Base-by-base conservation (phyloP, 2,797 vertebrate genomes). In the Melanogrammus aeglefinus region DNA sequence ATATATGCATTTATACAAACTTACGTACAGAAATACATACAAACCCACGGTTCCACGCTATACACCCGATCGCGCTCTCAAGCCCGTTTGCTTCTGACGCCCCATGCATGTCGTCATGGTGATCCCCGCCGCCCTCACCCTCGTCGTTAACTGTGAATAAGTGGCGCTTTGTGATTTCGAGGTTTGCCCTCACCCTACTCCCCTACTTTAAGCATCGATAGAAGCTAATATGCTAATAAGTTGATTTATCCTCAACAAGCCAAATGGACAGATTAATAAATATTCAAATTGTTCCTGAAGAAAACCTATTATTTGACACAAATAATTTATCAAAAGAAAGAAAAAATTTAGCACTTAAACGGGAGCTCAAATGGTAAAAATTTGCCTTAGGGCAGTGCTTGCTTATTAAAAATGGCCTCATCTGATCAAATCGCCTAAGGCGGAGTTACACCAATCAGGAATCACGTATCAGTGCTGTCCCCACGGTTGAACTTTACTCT, bases 141-240 rank as follows among this genome's bases (percentile, higher is more conserved):
- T 89, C 87, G 86, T 89, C 76, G 91, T 85, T 89, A 90, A 93
- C 12, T 66, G 63, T 93, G 92, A 93, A 90, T 88, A 75, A 82
- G 76, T 77, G 88, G 79, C 79, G 78, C 79, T 81, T 89, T 86
- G 79, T 83, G 74, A 86, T 84, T 78, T 69, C 16, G 80, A 87
- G 75, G 81, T 44, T 89, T 85, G 80, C 75, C 73, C 47, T 74
- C 80, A 79, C 77, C 79, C 77, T 70, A 44, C 41, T 44, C 39
- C 72, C 74, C 86, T 80, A 83, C 77, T 82, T 6, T 85, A 80
- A 80, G 82, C 87, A 82, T 91, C 84, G 83, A 77, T 24, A 76
- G 80, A 87, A 80, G 69, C 87, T 77, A 29, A 87, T 82, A 6
- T 18, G 21, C 70, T 70, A 80, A 27, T 66, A 66, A 0, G 24